These are phyloP conservation scores for Caenorhabditis briggsae DNA, from an alignment of 1,140 invertebrate species.

Conservation along the genomic window DNA sequence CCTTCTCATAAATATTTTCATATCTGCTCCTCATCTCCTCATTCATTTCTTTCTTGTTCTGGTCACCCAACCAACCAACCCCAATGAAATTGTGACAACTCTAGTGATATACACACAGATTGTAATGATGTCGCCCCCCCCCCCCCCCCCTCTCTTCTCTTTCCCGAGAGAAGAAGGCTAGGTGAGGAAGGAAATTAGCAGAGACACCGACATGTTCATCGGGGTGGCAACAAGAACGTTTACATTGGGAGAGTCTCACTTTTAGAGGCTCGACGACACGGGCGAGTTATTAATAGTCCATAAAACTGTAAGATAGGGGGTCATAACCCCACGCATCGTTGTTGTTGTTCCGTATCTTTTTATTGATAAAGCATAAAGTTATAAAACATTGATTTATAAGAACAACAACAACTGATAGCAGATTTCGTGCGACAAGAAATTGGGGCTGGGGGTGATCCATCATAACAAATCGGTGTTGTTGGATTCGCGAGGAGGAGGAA, in stretches of 20 bases:
- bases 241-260: neutral
- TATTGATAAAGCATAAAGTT: neutral
- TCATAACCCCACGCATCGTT: neutral
- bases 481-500: neutral
- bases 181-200: neutral
- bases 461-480: slow-evolving; percentile 37
- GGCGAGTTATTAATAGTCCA: slow-evolving; percentile 39
- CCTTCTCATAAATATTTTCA: too few species aligned
- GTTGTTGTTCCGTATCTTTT: neutral
- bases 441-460: slow-evolving; percentile 1
- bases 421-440: slow-evolving; percentile 18
- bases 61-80: neutral
- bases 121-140: slow-evolving; percentile 37
- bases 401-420: neutral
- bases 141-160: neutral
- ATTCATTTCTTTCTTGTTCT: neutral
- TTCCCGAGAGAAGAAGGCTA: neutral
- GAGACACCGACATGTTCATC: neutral
- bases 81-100: slow-evolving; percentile 52
- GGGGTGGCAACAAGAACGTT: slow-evolving; percentile 51
- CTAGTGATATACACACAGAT: slow-evolving; percentile 55
- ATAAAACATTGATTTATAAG: neutral
- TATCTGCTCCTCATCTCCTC: neutral
- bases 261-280: too few species aligned
- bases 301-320: neutral